phyloP scores from a whole-genome alignment of 2,113 vertebrate species.

The Zosterops hypoxanthus region DNA sequence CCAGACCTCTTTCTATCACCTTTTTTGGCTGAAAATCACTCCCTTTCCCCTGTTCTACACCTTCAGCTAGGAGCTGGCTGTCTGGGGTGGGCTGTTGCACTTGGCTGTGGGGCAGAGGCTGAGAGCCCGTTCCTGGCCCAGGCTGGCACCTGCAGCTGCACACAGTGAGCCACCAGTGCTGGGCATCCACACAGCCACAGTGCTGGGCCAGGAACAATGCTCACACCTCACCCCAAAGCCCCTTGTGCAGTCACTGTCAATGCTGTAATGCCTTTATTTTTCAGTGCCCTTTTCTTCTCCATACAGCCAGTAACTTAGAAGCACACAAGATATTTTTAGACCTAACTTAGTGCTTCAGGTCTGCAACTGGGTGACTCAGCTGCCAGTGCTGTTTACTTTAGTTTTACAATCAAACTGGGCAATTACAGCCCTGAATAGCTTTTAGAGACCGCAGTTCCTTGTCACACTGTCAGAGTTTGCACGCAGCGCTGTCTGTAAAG shows the following conservation, averaged over 20 bases:
- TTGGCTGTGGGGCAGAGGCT: not conserved
- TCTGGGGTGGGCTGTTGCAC: not conserved
- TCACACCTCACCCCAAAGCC: not conserved
- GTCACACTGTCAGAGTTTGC: not conserved
- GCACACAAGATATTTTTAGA: not conserved
- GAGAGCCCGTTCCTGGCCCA: not conserved
- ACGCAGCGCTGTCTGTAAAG: accelerated
- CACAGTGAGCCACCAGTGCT: accelerated
- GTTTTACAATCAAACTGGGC: not conserved
- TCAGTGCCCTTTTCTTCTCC: not conserved
- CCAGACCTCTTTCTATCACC: not conserved
- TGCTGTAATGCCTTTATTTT: not conserved
- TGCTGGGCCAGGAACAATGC: accelerated
- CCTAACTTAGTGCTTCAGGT: not conserved
- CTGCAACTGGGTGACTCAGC: not conserved
- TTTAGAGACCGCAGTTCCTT: not conserved
- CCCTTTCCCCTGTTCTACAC: not conserved
- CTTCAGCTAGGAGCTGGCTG: not conserved
- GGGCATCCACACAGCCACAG: accelerated
- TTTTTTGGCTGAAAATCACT: not conserved
- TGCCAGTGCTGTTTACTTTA: constrained; percentile 20
- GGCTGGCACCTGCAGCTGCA: not conserved
- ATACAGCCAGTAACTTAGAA: not conserved
- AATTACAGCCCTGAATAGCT: not conserved
- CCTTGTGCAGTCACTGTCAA: not conserved